Evolutionary conservation across 1,140 invertebrate genomes (phyloP), one percentile per base, ranked within the genome.

Genomic region (Ceratoteleas bidentatus): DNA sequence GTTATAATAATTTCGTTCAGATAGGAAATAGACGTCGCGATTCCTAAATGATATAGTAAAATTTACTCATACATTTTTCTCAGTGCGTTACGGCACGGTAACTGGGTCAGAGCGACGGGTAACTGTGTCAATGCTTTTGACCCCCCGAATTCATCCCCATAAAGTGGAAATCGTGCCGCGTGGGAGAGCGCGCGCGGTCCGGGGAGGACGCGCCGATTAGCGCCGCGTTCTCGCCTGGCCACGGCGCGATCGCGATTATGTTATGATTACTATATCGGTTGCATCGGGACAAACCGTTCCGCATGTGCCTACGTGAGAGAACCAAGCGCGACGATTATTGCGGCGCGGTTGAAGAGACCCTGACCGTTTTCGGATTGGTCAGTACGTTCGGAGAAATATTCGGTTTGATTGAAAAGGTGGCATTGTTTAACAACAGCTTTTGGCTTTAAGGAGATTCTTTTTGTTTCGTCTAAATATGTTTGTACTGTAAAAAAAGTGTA

Each of bases 101-200:
- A 75, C 65, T 80, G 64, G 77, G 69, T 74, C 64, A 80, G 43
- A 34, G 45, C n/a, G n/a, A n/a, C 13, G 62, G 76, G 38, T 50
- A 64, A 83, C 52, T 60, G 69, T 74, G 81, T 80, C 82, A 66
- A 86, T 69, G 57, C 32, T 64, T 77, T 64, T 62, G 11, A 58
- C 24, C 24, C 43, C 43, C 43, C 38, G 38, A 11, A 8, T 8
- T 40, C 38, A 40, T 40, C 24, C 56, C 52, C 49, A 75, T 83
- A 60, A 84, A 84, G 60, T 73, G 13, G 10, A 60, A 43, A 43
- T 2, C 4, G n/a, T n/a, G n/a, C n/a, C n/a, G 13, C 13, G 45
- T 47, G 3, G 45, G 45, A 47, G 13, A 8, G 11, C 6, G 8
- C 8, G 4, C 45, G 13, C 45, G 8, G 13, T 6, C 6, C 6